Conservation (phyloP, 2,888 invertebrate genomes). For the Idaea aversata region DNA sequence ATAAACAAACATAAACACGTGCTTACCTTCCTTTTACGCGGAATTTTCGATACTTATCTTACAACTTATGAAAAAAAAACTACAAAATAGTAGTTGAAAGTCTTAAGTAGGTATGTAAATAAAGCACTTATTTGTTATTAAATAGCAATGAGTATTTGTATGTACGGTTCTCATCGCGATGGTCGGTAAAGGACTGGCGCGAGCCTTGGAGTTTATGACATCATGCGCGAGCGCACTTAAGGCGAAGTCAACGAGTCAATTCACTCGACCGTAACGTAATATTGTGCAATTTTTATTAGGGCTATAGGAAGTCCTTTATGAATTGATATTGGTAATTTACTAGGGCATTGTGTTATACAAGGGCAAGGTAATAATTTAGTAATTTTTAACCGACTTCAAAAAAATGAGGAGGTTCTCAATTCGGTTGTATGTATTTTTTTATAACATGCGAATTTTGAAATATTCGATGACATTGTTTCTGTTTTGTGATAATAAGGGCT, state of each 20-base stretch:
- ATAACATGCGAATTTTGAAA: too few relatives aligned
- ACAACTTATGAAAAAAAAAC: conserved; percentile 35
- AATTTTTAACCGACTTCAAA: neutral
- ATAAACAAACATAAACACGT: conserved; percentile 28
- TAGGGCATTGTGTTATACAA: neutral
- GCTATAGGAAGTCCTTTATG: neutral
- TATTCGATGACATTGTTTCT: too few relatives aligned
- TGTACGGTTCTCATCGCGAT: conserved; percentile 68
- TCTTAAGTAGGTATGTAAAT: conserved; percentile 62
- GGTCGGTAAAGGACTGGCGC: conserved; percentile 51
- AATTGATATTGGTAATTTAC: neutral
- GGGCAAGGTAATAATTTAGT: neutral
- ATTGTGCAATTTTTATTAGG: conserved; percentile 35
- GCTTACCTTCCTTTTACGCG: conserved; percentile 76
- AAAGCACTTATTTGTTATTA: conserved; percentile 57
- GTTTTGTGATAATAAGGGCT: too few relatives aligned
- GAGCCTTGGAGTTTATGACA: conserved; percentile 44
- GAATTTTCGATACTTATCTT: conserved; percentile 63
- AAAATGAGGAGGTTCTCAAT: too few relatives aligned
- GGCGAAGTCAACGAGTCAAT: conserved; percentile 32
- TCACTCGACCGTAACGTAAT: conserved; percentile 13
- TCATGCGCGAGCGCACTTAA: conserved; percentile 47
- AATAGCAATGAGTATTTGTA: conserved; percentile 43
- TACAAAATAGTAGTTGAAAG: conserved; percentile 21
- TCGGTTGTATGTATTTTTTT: too few relatives aligned